Base-by-base conservation (phyloP, 2,797 vertebrate species). In the Pelochelys cantorii region DNA sequence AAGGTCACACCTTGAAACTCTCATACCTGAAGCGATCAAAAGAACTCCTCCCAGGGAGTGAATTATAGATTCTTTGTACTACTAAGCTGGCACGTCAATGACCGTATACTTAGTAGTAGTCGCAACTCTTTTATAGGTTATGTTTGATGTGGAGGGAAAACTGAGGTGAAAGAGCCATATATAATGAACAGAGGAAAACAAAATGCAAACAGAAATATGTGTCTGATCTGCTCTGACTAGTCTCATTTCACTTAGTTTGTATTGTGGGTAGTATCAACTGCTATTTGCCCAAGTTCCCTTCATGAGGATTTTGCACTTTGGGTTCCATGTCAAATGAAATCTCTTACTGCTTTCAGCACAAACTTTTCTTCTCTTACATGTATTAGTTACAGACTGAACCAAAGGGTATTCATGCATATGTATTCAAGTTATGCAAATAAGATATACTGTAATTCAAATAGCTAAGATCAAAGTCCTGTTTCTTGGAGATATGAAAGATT, bases 401-500 rank as follows among this genome's bases (percentile, higher is more conserved):
- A 77, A 77, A 52, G 42, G 29, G 13, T 17, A 75, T 48, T 68
- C 13, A 27, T 77, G 74, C 42, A 52, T 75, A 52, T 48, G 29
- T 52, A 77, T 29, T 48, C 74, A 77, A 77, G 14, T 77, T 12
- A 14, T 77, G 42, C 42, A 48, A 77, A 52, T 48, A 77, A 52
- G 14, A 77, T 48, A 27, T 77, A 29, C 74, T 77, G 74, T 48
- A 77, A 48, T 77, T 77, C 23, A 77, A 17, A 25, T 77, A 77
- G 42, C 48, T 48, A 25, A 52, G 25, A 77, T 77, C 74, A 77
- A 77, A 92, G 90, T 81, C 68, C 34, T 86, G 85, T 90, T 74
- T 85, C 82, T 65, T 60, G 75, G 89, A 75, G 93, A 78, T 87
- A 52, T 81, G 88, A 88, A 80, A 22, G 84, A n/a, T 53, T 90